Evolutionary conservation across 1,140 invertebrate genomes (phyloP).

Genomic region (Caenorhabditis brenneri): DNA sequence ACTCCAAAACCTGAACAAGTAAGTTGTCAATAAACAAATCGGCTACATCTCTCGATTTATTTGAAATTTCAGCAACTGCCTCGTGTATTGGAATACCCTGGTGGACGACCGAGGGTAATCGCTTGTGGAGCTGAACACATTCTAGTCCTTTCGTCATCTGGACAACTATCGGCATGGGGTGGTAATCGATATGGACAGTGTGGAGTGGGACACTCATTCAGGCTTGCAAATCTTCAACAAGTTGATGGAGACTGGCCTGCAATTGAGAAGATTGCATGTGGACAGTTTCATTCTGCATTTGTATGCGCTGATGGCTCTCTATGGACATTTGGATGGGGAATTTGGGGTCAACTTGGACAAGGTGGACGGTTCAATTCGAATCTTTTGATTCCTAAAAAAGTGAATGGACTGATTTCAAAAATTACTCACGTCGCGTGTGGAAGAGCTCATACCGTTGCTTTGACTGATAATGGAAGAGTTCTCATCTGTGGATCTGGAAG

Average conservation of each 20-base stretch:
- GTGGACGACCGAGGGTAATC: conserved; percentile 68
- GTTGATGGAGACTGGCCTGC: conserved; percentile 53
- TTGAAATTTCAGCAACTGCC: conserved; percentile 43
- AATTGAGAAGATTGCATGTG: conserved; percentile 55
- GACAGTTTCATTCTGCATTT: conserved; percentile 66
- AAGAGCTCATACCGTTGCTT: conserved; percentile 46
- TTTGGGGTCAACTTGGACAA: conserved; percentile 63
- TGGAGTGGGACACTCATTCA: conserved; percentile 73
- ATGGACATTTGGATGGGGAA: conserved; percentile 64
- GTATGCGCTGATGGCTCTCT: conserved; percentile 59
- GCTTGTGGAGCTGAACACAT: conserved; percentile 83
- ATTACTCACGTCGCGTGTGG: conserved; percentile 33
- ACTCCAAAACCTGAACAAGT: conserved; percentile 4
- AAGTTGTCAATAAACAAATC: not conserved
- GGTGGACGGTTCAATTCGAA: not conserved
- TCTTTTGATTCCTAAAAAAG: conserved; percentile 12
- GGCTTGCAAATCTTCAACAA: conserved; percentile 52
- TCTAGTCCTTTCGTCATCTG: conserved; percentile 84
- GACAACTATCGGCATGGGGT: conserved; percentile 87
- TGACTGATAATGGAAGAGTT: conserved; percentile 39
- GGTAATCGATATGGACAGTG: conserved; percentile 83
- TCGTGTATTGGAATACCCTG: conserved; percentile 14
- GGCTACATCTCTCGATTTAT: not conserved
- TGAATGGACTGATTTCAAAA: conserved; percentile 25
- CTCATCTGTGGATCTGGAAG: conserved; percentile 39